Percentiles rank a stretch among this genome's conserved stretches.
These are phyloP conservation scores for Cololabis saira DNA, from an alignment of 2,113 vertebrate genomes.

Conservation along the genomic window DNA sequence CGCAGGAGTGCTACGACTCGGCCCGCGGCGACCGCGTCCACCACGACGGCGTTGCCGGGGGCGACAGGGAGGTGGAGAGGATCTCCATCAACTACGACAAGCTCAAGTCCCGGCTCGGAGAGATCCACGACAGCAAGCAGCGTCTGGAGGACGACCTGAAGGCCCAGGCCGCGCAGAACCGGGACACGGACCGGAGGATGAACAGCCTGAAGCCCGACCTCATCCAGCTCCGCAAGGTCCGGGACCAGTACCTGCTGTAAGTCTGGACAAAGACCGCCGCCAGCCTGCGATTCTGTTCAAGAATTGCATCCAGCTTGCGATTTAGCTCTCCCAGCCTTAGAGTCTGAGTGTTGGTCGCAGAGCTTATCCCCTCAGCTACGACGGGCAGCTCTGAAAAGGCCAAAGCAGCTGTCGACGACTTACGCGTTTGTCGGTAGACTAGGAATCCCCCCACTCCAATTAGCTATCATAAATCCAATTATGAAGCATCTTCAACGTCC, in stretches of 20 bases:
- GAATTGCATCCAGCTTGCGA: too few relatives aligned
- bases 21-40: slow-evolving; percentile 92
- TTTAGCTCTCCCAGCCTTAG: too few relatives aligned
- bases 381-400: too few relatives aligned
- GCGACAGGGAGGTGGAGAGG: slow-evolving; percentile 92
- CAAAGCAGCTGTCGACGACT: too few relatives aligned
- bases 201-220: slow-evolving; percentile 98
- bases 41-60: slow-evolving; percentile 90
- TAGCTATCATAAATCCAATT: too few relatives aligned
- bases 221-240: slow-evolving; percentile 95
- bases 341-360: too few relatives aligned
- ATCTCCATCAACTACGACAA: slow-evolving; percentile 97
- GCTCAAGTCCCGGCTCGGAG: slow-evolving; percentile 93
- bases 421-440: too few relatives aligned
- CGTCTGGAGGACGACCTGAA: slow-evolving; percentile 96
- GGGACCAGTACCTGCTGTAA: slow-evolving; percentile 88
- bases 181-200: slow-evolving; percentile 98
- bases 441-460: too few relatives aligned
- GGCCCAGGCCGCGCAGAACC: slow-evolving; percentile 94
- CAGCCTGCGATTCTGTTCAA: too few relatives aligned
- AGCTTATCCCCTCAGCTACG: too few relatives aligned
- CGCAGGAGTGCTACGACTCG: slow-evolving; percentile 93
- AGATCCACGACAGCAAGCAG: slow-evolving; percentile 95
- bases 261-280: too few relatives aligned
- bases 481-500: too few relatives aligned